Evolutionary conservation across 2,797 vertebrate genomes (phyloP).

Genomic region (Platyrinchus mystaceus): DNA sequence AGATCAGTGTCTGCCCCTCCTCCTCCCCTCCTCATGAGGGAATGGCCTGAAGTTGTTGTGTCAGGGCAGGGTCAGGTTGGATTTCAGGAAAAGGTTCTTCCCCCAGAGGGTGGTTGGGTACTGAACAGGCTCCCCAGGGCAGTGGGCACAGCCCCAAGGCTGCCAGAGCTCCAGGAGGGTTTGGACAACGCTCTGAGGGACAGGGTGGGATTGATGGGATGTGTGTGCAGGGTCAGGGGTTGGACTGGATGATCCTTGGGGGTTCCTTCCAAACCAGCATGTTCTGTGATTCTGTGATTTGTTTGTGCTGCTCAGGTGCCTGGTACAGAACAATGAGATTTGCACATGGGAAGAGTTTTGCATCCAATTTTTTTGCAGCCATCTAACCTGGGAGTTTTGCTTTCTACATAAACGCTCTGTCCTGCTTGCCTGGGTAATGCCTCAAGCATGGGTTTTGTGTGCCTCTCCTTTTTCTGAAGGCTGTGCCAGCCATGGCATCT

Average conservation of each 20-base stretch:
- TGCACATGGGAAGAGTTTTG: not conserved
- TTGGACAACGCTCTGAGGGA: not conserved
- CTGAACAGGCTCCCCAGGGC: not conserved
- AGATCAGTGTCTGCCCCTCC: not conserved
- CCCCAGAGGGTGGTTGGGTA: not conserved
- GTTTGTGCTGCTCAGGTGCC: not conserved
- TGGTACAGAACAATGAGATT: not conserved
- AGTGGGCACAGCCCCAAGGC: not conserved
- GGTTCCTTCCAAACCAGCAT: not conserved
- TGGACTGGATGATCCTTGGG: not conserved
- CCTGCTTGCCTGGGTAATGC: not conserved
- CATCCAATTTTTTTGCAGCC: not conserved
- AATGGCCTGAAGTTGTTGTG: not conserved
- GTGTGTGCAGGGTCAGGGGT: not conserved
- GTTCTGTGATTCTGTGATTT: not conserved
- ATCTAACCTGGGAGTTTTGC: not conserved
- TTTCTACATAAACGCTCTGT: not conserved
- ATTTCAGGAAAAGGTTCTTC: not conserved
- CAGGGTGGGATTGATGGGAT: not conserved
- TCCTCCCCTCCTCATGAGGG: not conserved
- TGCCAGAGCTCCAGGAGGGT: not conserved
- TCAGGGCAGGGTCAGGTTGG: not conserved
- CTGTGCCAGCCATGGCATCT: not conserved
- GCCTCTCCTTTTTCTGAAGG: not conserved
- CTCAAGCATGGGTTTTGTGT: not conserved